phyloP scores from a whole-genome alignment of 1,140 invertebrate genomes.

The Drosophila auraria region DNA sequence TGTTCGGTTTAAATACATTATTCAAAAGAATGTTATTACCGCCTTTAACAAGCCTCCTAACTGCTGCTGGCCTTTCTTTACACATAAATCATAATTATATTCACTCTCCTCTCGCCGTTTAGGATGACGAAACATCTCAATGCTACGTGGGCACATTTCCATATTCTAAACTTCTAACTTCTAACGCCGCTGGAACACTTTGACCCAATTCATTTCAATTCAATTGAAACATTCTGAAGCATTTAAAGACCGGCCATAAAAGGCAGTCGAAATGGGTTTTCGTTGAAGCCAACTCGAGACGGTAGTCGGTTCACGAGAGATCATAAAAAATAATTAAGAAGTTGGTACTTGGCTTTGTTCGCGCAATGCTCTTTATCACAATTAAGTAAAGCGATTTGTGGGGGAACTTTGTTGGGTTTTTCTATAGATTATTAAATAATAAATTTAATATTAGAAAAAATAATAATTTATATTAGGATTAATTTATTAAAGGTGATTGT shows the following conservation, averaged over 20 bases:
- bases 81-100: constrained; percentile 58
- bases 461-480: too few species aligned
- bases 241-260: constrained; percentile 62
- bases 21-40: constrained; percentile 36
- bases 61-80: constrained; percentile 45
- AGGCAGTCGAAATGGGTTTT: constrained; percentile 42
- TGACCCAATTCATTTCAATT: constrained; percentile 69
- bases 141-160: constrained; percentile 61
- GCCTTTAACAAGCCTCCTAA: constrained; percentile 36
- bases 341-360: constrained; percentile 40
- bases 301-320: constrained; percentile 68
- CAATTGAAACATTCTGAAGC: constrained; percentile 62
- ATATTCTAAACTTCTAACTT: constrained; percentile 22
- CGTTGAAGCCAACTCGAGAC: constrained; percentile 31
- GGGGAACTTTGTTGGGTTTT: too few species aligned
- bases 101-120: constrained; percentile 17
- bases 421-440: too few species aligned
- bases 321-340: constrained; percentile 80
- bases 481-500: too few species aligned
- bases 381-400: too few species aligned
- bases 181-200: constrained; percentile 66
- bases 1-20: constrained; percentile 31
- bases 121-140: constrained; percentile 48
- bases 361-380: constrained; percentile 22
- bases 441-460: too few species aligned